These are phyloP conservation scores for Cerceris ruficornis DNA, from an alignment of 2,888 invertebrate species.

Conservation along the genomic window DNA sequence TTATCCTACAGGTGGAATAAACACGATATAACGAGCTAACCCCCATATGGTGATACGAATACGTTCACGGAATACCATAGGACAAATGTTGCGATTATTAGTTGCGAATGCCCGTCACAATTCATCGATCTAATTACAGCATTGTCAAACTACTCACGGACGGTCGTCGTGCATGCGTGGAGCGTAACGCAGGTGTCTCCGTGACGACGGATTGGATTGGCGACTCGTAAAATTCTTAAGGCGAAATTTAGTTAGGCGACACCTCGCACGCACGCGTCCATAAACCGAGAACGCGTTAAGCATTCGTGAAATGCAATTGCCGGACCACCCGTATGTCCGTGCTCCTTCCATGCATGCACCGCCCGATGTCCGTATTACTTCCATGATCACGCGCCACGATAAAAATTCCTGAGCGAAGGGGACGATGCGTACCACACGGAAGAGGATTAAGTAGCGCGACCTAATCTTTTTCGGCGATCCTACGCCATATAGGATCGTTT, in stretches of 20 bases:
- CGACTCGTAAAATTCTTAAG: slow-evolving; percentile 65
- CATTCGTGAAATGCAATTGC: slow-evolving; percentile 72
- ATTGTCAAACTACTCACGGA: slow-evolving; percentile 72
- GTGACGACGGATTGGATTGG: slow-evolving; percentile 37
- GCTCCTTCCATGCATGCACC: slow-evolving; percentile 20
- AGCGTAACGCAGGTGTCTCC: slow-evolving; percentile 52
- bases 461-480: neutral
- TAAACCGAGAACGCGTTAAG: slow-evolving; percentile 77
- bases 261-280: slow-evolving; percentile 75
- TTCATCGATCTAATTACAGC: slow-evolving; percentile 62
- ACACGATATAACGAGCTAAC: neutral
- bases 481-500: neutral
- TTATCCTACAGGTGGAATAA: too few relatives aligned
- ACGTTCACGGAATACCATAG: slow-evolving; percentile 4
- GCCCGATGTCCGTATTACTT: slow-evolving; percentile 42
- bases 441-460: slow-evolving; percentile 7
- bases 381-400: slow-evolving; percentile 60
- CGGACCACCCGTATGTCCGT: slow-evolving; percentile 72
- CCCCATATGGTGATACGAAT: neutral
- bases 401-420: slow-evolving; percentile 45
- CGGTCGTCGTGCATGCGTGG: slow-evolving; percentile 56
- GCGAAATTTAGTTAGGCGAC: slow-evolving; percentile 75
- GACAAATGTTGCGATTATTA: slow-evolving; percentile 43
- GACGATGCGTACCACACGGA: slow-evolving; percentile 14
- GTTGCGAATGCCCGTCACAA: slow-evolving; percentile 61